Percentiles rank a stretch among this genome's conserved stretches.
phyloP scores from a whole-genome alignment of 2,113 vertebrate genomes.

The Felis catus region F.catus_Fca126_mat1.0 CM031411.1:59007501-59008000 shows the following conservation, averaged over 20 bases:
- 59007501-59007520: background rate
- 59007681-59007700: background rate
- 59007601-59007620: constrained; percentile 41
- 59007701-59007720: background rate
- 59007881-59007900: constrained; percentile 44
- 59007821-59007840: constrained; percentile 40
- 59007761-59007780: constrained; percentile 22
- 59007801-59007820: constrained; percentile 55
- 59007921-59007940: background rate
- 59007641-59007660: constrained; percentile 48
- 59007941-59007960: constrained; percentile 42
- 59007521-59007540: constrained; percentile 13
- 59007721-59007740: constrained; percentile 23
- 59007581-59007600: constrained; percentile 20
- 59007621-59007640: constrained; percentile 2
- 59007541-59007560: background rate
- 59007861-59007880: constrained; percentile 20
- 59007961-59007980: constrained; percentile 34
- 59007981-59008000: background rate
- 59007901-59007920: background rate
- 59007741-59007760: background rate
- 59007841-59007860: constrained; percentile 29
- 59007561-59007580: constrained; percentile 38
- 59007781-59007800: constrained; percentile 5
- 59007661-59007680: constrained; percentile 53